phyloP scores from a whole-genome alignment of 1,140 invertebrate species.

The Sminthurides bifidus region DNA sequence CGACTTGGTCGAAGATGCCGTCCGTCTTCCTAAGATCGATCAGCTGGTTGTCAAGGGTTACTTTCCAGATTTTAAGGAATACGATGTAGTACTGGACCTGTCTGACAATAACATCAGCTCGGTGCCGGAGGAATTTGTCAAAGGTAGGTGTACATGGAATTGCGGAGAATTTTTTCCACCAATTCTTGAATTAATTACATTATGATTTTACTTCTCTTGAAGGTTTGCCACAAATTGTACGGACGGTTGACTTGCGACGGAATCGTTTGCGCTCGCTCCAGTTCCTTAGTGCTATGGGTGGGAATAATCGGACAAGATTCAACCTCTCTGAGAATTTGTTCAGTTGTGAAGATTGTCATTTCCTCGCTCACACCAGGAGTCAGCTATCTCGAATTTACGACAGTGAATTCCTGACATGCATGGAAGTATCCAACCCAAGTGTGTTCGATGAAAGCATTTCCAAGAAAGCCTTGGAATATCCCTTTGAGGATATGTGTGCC shows the following conservation, averaged over 20 bases:
- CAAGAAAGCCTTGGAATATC: not conserved
- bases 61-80: not conserved
- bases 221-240: constrained; percentile 14
- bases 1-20: not conserved
- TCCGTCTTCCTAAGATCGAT: not conserved
- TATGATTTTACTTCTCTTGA: constrained; percentile 2
- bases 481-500: constrained; percentile 8
- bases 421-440: not conserved
- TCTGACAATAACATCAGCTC: constrained; percentile 4
- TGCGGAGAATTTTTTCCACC: not conserved
- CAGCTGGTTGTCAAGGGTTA: not conserved
- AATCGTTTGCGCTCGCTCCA: constrained; percentile 12
- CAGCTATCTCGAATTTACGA: constrained; percentile 6
- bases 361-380: constrained; percentile 4
- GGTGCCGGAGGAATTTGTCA: not conserved
- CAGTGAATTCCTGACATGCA: constrained; percentile 8
- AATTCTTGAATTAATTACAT: not conserved
- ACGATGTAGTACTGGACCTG: constrained; percentile 13
- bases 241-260: constrained; percentile 12
- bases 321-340: constrained; percentile 23
- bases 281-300: constrained; percentile 10
- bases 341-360: constrained; percentile 22
- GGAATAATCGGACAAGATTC: constrained; percentile 24
- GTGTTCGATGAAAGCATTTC: too few relatives aligned
- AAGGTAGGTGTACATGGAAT: constrained; percentile 6